Base-by-base conservation (phyloP, 2,113 vertebrate species). In the Polyodon spathula region DNA sequence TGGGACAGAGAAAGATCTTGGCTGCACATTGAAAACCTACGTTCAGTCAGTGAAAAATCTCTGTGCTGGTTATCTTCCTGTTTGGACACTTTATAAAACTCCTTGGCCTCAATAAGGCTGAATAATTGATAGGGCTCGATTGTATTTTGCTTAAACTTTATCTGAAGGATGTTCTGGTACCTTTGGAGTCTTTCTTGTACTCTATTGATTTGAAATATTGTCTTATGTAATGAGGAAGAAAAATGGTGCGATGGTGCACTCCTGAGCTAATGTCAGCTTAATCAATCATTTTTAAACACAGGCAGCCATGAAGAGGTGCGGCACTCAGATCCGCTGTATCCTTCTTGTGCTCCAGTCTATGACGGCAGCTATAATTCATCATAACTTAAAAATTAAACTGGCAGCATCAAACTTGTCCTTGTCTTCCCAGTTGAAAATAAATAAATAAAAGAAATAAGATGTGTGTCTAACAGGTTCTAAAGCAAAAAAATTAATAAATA, bases 201-300 rank as follows among this genome's bases (percentile, higher is more conserved):
- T 74, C 76, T 72, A 76, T 71, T 81, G 84, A 80, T 79, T 67
- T 85, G 84, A 90, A 86, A 84, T 87, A 85, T 77, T 80, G 84
- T 81, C 84, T 87, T 83, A 83, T 74, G 78, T 82, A 83, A 82
- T 70, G 63, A 75, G 73, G 77, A 77, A 85, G 81, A 85, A 83
- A 85, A 88, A 83, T 77, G 77, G 68, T 65, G 54, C 64, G 60
- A 70, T 71, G 42, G 68, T 76, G 77, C 79, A 85, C 88, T 87
- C 79, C 84, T 75, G 78, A 78, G 84, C 81, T 71, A 65, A 75
- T 82, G 79, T 83, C 84, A 82, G 81, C 80, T 84, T 87, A 89
- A 91, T 89, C 84, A 86, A 88, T 92, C 87, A 89, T 87, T 85
- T 87, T 84, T 82, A 90, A 91, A 86, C 78, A 87, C 72, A 65